phyloP scores from a whole-genome alignment of 1,140 invertebrate species.

The Myzus persicae region DNA sequence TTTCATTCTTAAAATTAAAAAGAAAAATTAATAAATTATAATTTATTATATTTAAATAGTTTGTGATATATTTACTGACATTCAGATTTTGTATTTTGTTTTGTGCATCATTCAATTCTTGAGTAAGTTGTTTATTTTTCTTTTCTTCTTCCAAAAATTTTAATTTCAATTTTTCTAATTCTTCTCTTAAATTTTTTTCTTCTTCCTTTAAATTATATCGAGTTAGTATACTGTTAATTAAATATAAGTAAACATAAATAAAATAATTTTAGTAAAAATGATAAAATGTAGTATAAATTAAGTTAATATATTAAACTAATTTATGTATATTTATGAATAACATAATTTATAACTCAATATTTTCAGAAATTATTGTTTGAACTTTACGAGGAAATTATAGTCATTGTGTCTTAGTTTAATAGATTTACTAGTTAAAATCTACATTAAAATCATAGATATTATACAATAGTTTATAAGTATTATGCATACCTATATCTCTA shows the following conservation, averaged over 20 bases:
- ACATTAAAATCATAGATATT: too few relatives aligned
- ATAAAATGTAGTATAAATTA: too few relatives aligned
- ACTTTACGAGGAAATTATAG: too few relatives aligned
- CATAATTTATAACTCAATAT: too few relatives aligned
- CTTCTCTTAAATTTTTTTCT: slow-evolving; percentile 53
- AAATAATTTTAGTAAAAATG: too few relatives aligned
- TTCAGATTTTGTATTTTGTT: slow-evolving; percentile 10
- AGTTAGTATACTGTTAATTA: background rate
- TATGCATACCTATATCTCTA: too few relatives aligned
- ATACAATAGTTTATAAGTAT: too few relatives aligned
- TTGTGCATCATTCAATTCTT: slow-evolving; percentile 10
- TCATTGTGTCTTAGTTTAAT: too few relatives aligned
- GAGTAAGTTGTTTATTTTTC: slow-evolving; percentile 28
- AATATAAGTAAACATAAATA: background rate
- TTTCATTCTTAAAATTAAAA: slow-evolving; percentile 23
- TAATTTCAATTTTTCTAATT: slow-evolving; percentile 53
- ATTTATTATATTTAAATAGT: background rate
- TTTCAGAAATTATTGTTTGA: too few relatives aligned
- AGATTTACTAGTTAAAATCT: too few relatives aligned
- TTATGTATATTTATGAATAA: too few relatives aligned
- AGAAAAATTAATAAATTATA: background rate
- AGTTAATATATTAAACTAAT: too few relatives aligned
- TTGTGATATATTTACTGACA: background rate
- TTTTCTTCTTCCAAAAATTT: slow-evolving; percentile 3
- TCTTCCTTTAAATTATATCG: slow-evolving; percentile 45